A percentile compares a stretch with the other conserved stretches of the same genome.
Evolutionary conservation across 2,888 invertebrate genomes (phyloP).

Genomic region (Ochropacha duplaris): DNA sequence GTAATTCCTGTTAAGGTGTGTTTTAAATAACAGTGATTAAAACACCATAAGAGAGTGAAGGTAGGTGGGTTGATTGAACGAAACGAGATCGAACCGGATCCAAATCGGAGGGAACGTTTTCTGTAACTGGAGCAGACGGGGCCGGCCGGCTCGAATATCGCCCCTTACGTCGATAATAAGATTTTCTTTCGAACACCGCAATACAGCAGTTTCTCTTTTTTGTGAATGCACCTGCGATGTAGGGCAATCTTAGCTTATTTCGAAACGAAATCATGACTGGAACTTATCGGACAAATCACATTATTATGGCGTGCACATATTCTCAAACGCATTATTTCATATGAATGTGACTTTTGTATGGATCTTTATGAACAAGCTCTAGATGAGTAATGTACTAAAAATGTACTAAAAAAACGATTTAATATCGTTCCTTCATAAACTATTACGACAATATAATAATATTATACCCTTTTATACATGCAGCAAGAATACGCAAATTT

Average conservation of each 20-base stretch:
- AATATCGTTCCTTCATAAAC: too few relatives aligned
- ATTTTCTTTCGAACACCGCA: slow-evolving; percentile 75
- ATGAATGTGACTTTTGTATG: neutral
- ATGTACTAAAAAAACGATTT: neutral
- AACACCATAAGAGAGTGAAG: slow-evolving; percentile 72
- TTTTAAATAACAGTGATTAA: slow-evolving; percentile 64
- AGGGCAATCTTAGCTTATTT: slow-evolving; percentile 71
- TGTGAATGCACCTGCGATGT: slow-evolving; percentile 74
- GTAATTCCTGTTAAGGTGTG: slow-evolving; percentile 37
- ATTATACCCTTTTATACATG: too few relatives aligned
- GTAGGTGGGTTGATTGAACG: slow-evolving; percentile 61
- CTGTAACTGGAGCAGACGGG: slow-evolving; percentile 78
- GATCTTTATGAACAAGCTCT: neutral
- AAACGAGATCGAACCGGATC: slow-evolving; percentile 78
- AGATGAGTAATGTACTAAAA: neutral
- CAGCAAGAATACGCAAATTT: too few relatives aligned
- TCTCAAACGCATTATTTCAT: neutral
- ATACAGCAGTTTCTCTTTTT: slow-evolving; percentile 77
- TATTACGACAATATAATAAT: too few relatives aligned
- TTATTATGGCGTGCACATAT: slow-evolving; percentile 6
- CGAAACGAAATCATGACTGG: slow-evolving; percentile 64
- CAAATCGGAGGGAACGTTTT: slow-evolving; percentile 72
- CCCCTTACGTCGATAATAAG: slow-evolving; percentile 78
- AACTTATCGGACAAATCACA: slow-evolving; percentile 56
- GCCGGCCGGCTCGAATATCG: slow-evolving; percentile 69